A percentile compares a stretch with the other conserved stretches of the same genome.
These are phyloP conservation scores for Thryonomys swinderianus DNA, from an alignment of 2,113 vertebrate species.

Conservation along the genomic window DNA sequence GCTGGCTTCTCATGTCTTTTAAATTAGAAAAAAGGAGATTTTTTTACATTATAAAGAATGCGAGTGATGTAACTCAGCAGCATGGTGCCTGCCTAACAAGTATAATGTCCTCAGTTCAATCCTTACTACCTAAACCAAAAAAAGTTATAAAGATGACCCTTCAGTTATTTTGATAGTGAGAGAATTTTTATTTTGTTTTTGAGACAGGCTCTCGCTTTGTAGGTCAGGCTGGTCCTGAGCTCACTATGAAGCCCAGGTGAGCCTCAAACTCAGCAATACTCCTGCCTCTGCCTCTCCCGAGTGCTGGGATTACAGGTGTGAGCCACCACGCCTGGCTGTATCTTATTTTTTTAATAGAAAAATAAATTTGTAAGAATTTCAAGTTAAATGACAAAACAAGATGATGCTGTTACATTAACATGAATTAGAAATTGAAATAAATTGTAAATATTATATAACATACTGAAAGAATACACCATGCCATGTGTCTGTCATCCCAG, in stretches of 20 bases:
- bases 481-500: neutral
- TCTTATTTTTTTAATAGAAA: slow-evolving; percentile 38
- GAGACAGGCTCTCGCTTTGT: too few relatives aligned
- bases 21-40: slow-evolving; percentile 8
- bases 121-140: too few relatives aligned
- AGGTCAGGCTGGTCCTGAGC: too few relatives aligned
- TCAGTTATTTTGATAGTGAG: neutral
- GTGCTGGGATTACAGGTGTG: too few relatives aligned
- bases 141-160: neutral
- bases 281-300: too few relatives aligned
- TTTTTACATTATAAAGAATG: neutral
- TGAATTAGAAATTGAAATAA: slow-evolving; percentile 10
- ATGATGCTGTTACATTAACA: slow-evolving; percentile 9
- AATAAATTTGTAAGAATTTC: slow-evolving; percentile 5
- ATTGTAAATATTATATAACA: slow-evolving; percentile 26
- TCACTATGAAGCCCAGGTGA: too few relatives aligned
- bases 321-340: too few relatives aligned
- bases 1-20: neutral
- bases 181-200: too few relatives aligned
- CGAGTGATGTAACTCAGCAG: too few relatives aligned
- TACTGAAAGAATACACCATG: neutral
- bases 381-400: slow-evolving; percentile 35
- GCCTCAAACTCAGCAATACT: too few relatives aligned
- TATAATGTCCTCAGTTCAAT: too few relatives aligned
- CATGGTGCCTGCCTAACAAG: too few relatives aligned